Conservation (phyloP, 2,797 vertebrate genomes). For the Aldrovandia affinis region DNA sequence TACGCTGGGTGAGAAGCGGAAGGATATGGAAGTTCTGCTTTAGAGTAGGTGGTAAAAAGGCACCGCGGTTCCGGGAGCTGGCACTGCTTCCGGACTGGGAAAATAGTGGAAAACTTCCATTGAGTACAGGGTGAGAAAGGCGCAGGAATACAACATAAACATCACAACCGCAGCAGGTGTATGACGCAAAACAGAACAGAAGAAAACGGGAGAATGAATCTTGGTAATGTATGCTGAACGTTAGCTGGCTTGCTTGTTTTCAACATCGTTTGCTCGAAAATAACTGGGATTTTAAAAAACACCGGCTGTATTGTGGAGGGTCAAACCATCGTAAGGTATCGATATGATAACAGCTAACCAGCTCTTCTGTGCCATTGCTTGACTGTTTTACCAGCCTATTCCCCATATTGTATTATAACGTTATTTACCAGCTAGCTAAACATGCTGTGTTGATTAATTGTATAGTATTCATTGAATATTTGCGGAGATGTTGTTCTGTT, state of each 20-base stretch:
- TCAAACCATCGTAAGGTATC: conserved; percentile 20
- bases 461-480: not conserved
- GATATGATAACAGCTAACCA: not conserved
- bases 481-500: not conserved
- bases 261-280: not conserved
- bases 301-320: not conserved
- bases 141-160: conserved; percentile 64
- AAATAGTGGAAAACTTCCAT: conserved; percentile 20
- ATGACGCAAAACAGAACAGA: conserved; percentile 54
- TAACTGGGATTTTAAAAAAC: conserved; percentile 1
- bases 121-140: conserved; percentile 33
- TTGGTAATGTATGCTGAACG: not conserved
- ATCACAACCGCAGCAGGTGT: conserved; percentile 67
- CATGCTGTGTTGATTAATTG: not conserved
- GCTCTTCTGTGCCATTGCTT: not conserved
- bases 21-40: conserved; percentile 4
- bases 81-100: conserved; percentile 59
- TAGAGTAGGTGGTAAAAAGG: conserved; percentile 13
- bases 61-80: conserved; percentile 63
- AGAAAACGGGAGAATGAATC: conserved; percentile 26
- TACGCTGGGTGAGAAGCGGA: not conserved
- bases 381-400: not conserved
- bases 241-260: not conserved
- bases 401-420: not conserved
- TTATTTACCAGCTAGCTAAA: not conserved